phyloP scores from a whole-genome alignment of 2,888 invertebrate genomes.

The Anoplius nigerrimus region DNA sequence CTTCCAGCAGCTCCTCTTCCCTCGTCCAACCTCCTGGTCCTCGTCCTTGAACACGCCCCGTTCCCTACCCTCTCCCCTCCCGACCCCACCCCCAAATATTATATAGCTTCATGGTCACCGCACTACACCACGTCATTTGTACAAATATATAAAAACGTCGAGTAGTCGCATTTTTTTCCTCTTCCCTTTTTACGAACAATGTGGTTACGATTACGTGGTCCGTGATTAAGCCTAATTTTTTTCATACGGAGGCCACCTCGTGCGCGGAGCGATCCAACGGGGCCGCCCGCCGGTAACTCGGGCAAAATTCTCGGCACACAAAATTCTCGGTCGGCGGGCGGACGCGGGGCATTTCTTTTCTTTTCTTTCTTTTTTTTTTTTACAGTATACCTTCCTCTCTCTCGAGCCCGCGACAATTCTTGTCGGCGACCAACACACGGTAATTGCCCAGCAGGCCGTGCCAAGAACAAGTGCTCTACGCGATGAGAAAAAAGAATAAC shows the following conservation, averaged over 20 bases:
- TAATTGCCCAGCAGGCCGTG: conserved; percentile 17
- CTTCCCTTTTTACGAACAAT: conserved; percentile 18
- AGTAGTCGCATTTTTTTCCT: conserved; percentile 22
- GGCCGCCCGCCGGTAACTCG: conserved; percentile 6
- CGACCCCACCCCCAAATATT: conserved; percentile 14
- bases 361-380: too few relatives aligned
- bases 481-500: conserved; percentile 18
- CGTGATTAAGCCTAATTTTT: conserved; percentile 35
- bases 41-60: conserved; percentile 35
- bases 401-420: conserved; percentile 14
- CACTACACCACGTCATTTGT: conserved; percentile 31
- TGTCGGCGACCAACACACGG: conserved; percentile 20
- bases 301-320: too few relatives aligned
- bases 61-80: conserved; percentile 21
- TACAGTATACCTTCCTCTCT: too few relatives aligned
- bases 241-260: conserved; percentile 32
- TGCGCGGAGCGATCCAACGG: conserved; percentile 10
- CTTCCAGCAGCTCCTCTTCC: conserved; percentile 28
- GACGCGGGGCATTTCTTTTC: too few relatives aligned
- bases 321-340: neutral
- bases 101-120: conserved; percentile 21
- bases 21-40: conserved; percentile 30
- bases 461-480: conserved; percentile 15
- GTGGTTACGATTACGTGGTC: conserved; percentile 41
- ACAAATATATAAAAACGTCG: conserved; percentile 41